Evolutionary conservation across 2,888 invertebrate genomes (phyloP), one percentile per base, ranked within the genome.

Genomic region (Oxycera nigricornis): DNA sequence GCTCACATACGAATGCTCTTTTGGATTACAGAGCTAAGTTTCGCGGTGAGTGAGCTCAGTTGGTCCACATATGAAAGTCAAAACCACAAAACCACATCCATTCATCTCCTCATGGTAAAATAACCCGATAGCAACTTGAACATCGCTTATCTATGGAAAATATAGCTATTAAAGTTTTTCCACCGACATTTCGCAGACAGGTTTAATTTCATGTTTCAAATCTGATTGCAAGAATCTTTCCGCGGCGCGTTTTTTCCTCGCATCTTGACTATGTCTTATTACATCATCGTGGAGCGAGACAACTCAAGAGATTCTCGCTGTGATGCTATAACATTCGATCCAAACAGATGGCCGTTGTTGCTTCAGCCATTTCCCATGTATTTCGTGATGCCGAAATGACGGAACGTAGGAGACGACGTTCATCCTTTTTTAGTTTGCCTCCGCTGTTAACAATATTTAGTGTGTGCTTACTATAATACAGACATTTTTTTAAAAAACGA

Each of bases 271-370:
- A 24, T 28, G 52, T 52, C 68, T 17, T 28, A 2, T 68, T 68
- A 52, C 68, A 68, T 68, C 68, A 70, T 31, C 67, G 28, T 30
- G 2, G 22, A 6, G 7, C 30, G 26, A 28, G n/a, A 20, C 26
- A 30, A 59, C 59, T 59, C 30, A 14, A 26, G 26, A 11, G 59
- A 24, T 28, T n/a, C 59, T 59, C 59, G 30, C 26, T 2, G 2
- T 30, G 11, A 28, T 30, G 30, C 30, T 59, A 30, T n/a, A 59
- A 28, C 59, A 6, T 65, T 11, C 2, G 20, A 41, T 65, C 20
- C 65, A 39, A 65, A 35, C 65, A 65, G 65, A 65, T 65, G 65
- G 41, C 46, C 46, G n/a, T n/a, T n/a, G n/a, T n/a, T n/a, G n/a
- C n/a, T n/a, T n/a, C n/a, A n/a, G n/a, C n/a, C n/a, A n/a, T n/a